Base-by-base conservation (phyloP, 2,113 vertebrate genomes). In the Zosterops hypoxanthus region DNA sequence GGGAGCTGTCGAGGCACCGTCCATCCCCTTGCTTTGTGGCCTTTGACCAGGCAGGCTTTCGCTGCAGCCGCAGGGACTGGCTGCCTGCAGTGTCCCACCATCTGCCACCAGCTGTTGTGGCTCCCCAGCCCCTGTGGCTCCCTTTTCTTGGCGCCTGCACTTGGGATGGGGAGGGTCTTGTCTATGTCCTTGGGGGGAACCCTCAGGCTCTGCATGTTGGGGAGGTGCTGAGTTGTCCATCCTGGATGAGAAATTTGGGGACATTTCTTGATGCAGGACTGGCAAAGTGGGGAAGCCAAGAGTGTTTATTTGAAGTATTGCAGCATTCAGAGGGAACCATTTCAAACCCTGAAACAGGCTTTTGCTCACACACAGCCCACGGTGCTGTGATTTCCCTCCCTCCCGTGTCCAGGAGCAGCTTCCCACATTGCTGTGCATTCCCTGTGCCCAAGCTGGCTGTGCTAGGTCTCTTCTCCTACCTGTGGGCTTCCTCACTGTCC, bases 81-180 rank as follows among this genome's bases (percentile, higher is more conserved):
- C 87, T 75, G 91, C 82, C 44, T 4, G 7, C 53, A 36, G 60
- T 61, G 75, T 94, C 82, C 86, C 86, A 57, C 92, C 92, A 88
- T 88, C 95, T 95, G 86, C 79, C 57, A 76, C 66, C 95, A 90
- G 94, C 94, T 94, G 95, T 49, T 66, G 65, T 14, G 70, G 46
- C 52, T 82, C 64, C 33, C 41, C 60, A 50, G 78, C n/a, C 28
- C 11, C 1, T 16, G 25, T 3, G 7, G 33, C 65, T 80, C 73
- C 59, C 28, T 79, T 63, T 68, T 11, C 63, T 33, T 76, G 59
- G 68, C 0, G 57, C 44, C 53, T 68, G 59, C 5, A 8, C 14
- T 36, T 36, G 68, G 53, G 31, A 20, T 25, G 44, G 24, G 46
- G 36, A 53, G 53, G 7, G 41, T 80, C 47, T 47, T 1, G 0